Conservation (phyloP, 2,888 invertebrate species). For the Parnassius apollo region DNA sequence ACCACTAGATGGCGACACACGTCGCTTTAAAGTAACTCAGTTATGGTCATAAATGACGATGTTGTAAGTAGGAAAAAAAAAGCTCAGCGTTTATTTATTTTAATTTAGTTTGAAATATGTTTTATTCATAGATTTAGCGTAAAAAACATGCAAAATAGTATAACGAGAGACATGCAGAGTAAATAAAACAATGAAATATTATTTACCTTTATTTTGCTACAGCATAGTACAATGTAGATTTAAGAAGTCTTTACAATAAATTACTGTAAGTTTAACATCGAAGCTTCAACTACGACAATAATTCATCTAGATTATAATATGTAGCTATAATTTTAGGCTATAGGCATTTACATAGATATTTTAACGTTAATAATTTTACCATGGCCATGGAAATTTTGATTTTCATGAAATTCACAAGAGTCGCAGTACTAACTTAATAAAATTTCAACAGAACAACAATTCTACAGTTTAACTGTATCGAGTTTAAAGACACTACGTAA, state of each 20-base stretch:
- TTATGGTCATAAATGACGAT: constrained; percentile 49
- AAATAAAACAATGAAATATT: constrained; percentile 65
- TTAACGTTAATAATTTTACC: constrained; percentile 53
- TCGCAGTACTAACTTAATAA: constrained; percentile 56
- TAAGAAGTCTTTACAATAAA: constrained; percentile 64
- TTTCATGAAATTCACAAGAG: constrained; percentile 42
- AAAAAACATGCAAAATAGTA: constrained; percentile 46
- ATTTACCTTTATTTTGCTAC: constrained; percentile 71
- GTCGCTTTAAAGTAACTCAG: constrained; percentile 66
- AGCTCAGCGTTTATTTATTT: not conserved
- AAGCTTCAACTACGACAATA: constrained; percentile 62
- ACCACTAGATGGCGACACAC: constrained; percentile 84
- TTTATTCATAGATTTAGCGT: constrained; percentile 2
- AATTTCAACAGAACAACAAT: constrained; percentile 69
- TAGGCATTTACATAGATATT: constrained; percentile 63
- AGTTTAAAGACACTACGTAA: constrained; percentile 55
- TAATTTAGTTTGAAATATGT: not conserved
- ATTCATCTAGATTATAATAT: constrained; percentile 54
- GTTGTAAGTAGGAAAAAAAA: constrained; percentile 30
- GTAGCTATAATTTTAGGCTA: constrained; percentile 46
- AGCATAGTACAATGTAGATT: constrained; percentile 64
- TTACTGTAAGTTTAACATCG: constrained; percentile 56
- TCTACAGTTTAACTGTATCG: constrained; percentile 51
- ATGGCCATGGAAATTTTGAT: constrained; percentile 66
- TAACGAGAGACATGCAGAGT: constrained; percentile 40